These are phyloP conservation scores for Chelonoidis abingdonii DNA, from an alignment of 2,113 vertebrate genomes.

Conservation along the genomic window DNA sequence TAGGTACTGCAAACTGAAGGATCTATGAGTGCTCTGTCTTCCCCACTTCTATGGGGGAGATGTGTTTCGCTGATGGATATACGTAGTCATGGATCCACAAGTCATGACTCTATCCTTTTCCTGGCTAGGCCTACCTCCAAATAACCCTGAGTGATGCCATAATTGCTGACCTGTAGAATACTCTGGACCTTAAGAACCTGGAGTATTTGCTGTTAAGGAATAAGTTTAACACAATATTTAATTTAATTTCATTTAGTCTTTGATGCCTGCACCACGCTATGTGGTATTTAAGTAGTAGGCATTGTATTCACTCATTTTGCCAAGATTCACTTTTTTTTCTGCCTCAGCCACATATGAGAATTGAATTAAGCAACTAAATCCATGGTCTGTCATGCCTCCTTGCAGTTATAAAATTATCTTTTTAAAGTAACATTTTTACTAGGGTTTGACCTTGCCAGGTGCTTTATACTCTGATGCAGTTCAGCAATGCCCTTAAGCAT, in stretches of 20 bases:
- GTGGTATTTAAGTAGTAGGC: background rate
- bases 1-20: background rate
- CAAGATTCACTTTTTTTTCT: background rate
- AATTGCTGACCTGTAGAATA: background rate
- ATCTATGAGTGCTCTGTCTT: background rate
- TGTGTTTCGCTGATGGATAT: background rate
- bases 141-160: background rate
- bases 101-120: background rate
- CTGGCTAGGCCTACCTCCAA: background rate
- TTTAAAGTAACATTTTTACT: background rate
- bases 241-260: slow-evolving; percentile 43
- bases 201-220: background rate
- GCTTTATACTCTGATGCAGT: background rate
- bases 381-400: background rate
- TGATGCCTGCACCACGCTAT: background rate
- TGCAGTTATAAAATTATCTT: background rate
- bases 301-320: background rate
- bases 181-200: background rate
- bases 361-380: background rate
- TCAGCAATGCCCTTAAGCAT: background rate
- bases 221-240: slow-evolving; percentile 17
- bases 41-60: background rate
- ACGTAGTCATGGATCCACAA: background rate
- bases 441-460: background rate
- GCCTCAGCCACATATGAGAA: background rate